Conservation (phyloP, 53 echinoderm and acorn worm genomes). For the Stichopus horrens region DNA sequence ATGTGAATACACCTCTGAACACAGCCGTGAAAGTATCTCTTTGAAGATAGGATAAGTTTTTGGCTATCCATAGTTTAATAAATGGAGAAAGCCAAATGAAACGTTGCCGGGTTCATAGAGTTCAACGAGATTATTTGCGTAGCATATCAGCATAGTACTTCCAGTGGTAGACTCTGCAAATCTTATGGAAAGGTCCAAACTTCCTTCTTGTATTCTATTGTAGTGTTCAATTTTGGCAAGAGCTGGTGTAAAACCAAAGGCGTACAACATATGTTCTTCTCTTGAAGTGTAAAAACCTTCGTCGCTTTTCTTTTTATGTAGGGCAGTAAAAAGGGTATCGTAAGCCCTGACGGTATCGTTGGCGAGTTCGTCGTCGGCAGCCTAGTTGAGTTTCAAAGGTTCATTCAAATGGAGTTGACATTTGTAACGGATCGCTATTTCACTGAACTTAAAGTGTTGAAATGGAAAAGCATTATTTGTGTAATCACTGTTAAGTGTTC, state of each 20-base stretch:
- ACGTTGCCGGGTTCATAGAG: conserved; percentile 48
- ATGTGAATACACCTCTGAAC: background rate
- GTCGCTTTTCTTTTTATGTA: conserved; percentile 28
- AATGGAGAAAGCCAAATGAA: conserved; percentile 19
- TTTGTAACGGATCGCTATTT: background rate
- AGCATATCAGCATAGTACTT: conserved; percentile 1
- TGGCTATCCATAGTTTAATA: background rate
- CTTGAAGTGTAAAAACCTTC: background rate
- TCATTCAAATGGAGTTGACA: background rate
- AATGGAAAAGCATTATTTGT: conserved; percentile 63
- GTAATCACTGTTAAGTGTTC: conserved; percentile 53
- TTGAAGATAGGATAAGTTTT: background rate
- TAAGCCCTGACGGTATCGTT: conserved; percentile 8
- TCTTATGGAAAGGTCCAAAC: conserved; percentile 28
- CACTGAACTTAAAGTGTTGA: conserved; percentile 36
- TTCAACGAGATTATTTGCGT: conserved; percentile 49
- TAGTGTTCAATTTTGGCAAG: conserved; percentile 62
- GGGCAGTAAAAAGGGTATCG: conserved; percentile 54
- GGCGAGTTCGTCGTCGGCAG: background rate
- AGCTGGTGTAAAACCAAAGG: conserved; percentile 73
- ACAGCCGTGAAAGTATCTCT: background rate
- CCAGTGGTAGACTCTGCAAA: background rate
- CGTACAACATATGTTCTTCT: conserved; percentile 14
- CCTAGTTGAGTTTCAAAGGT: background rate
- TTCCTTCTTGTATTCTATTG: conserved; percentile 47